phyloP scores from a whole-genome alignment of 2,113 vertebrate genomes.

The Scolopax mira region DNA sequence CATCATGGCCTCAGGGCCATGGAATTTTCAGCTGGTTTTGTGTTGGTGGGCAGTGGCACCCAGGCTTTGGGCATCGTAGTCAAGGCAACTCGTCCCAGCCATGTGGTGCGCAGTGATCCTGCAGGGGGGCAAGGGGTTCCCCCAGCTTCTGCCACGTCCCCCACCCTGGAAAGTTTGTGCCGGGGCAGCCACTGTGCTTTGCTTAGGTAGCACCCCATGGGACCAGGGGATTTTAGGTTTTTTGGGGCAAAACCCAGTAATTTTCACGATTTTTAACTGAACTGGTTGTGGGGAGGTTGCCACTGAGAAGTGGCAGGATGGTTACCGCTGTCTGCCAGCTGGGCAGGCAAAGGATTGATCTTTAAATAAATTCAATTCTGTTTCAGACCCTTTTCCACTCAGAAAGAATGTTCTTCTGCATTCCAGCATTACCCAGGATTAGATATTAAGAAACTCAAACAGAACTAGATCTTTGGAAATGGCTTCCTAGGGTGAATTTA shows the following conservation, averaged over 20 bases:
- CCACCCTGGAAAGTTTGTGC: neutral
- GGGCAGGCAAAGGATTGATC: neutral
- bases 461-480: neutral
- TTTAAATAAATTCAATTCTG: neutral
- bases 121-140: accelerated
- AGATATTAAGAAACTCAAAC: neutral
- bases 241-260: neutral
- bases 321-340: neutral
- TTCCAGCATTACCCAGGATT: neutral
- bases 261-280: neutral
- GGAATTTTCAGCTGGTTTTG: neutral
- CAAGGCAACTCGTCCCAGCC: neutral
- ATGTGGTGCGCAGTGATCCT: accelerated
- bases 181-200: neutral
- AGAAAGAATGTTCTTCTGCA: neutral
- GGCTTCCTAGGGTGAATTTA: neutral
- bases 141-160: neutral
- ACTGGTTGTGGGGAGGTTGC: neutral
- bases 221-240: neutral
- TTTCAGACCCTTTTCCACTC: neutral
- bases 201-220: neutral
- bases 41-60: neutral
- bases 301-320: neutral
- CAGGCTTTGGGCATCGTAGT: accelerated
- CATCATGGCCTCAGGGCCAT: accelerated